These are phyloP conservation scores for Micrastur ruficollis DNA, from an alignment of 2,797 vertebrate genomes.

Conservation along the genomic window DNA sequence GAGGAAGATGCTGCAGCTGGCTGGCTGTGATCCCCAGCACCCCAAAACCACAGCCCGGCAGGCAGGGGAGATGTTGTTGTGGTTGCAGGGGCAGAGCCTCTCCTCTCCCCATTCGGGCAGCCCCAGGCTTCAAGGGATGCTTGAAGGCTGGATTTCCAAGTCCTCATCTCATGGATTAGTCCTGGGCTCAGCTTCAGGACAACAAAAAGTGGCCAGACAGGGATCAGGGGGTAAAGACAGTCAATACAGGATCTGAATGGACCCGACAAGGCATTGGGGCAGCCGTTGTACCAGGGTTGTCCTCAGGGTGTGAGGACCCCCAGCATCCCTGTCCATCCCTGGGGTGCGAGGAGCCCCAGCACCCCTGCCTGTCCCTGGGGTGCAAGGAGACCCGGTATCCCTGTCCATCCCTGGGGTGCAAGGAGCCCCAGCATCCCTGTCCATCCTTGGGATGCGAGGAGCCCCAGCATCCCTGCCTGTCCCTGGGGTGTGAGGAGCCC, in stretches of 20 bases:
- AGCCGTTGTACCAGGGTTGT: accelerated
- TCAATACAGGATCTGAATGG: neutral
- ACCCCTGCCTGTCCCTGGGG: neutral
- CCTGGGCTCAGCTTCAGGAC: neutral
- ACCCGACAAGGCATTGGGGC: accelerated
- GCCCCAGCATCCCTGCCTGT: neutral
- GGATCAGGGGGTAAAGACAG: neutral
- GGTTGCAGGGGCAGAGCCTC: neutral
- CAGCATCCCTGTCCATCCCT: accelerated
- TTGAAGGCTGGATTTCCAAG: neutral
- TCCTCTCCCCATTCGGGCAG: accelerated
- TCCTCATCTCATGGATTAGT: neutral
- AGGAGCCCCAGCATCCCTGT: too few species aligned
- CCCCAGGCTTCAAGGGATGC: neutral
- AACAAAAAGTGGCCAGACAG: neutral
- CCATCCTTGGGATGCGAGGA: neutral
- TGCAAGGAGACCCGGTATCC: too few species aligned
- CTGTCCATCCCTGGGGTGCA: too few species aligned
- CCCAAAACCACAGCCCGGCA: accelerated
- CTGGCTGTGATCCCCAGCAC: neutral
- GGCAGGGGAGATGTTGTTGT: neutral
- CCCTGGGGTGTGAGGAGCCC: accelerated
- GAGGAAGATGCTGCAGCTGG: neutral
- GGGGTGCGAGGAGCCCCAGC: too few species aligned
- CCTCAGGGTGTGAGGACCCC: accelerated